phyloP scores from a whole-genome alignment of 2,888 invertebrate species.

The Noctua janthina region DNA sequence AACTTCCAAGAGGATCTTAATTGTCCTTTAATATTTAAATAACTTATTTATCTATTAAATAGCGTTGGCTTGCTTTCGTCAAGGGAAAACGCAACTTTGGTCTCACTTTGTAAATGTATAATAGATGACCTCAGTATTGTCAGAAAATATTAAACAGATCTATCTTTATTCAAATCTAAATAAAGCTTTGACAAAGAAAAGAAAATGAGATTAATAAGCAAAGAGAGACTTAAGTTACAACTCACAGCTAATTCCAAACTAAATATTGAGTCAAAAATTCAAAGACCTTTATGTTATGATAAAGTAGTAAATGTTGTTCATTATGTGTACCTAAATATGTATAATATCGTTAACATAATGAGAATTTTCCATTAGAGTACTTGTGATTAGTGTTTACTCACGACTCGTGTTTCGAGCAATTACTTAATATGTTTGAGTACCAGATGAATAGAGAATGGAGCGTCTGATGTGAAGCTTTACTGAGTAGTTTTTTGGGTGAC shows the following conservation, averaged over 20 bases:
- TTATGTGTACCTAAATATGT: constrained; percentile 50
- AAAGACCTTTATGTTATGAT: constrained; percentile 14
- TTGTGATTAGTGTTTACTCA: constrained; percentile 48
- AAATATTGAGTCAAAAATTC: background rate
- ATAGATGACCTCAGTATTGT: background rate
- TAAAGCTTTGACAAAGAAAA: constrained; percentile 2
- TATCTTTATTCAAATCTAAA: constrained; percentile 7
- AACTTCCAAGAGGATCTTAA: background rate
- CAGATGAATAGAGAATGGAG: background rate
- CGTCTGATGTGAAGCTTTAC: constrained; percentile 5
- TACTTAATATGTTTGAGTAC: constrained; percentile 51
- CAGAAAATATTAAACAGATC: constrained; percentile 10
- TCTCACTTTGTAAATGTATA: constrained; percentile 21
- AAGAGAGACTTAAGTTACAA: constrained; percentile 1
- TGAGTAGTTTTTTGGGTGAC: background rate
- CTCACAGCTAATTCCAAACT: background rate
- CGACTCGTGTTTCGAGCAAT: constrained; percentile 62
- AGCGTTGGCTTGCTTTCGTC: constrained; percentile 15
- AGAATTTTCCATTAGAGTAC: constrained; percentile 64
- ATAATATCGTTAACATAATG: constrained; percentile 58
- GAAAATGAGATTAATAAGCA: constrained; percentile 22
- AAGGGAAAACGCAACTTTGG: constrained; percentile 8
- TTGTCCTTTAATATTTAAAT: constrained; percentile 22
- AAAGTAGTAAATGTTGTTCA: constrained; percentile 50
- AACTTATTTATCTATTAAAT: constrained; percentile 10